Base-by-base conservation (phyloP, 1,140 invertebrate genomes). In the Apis florea region DNA sequence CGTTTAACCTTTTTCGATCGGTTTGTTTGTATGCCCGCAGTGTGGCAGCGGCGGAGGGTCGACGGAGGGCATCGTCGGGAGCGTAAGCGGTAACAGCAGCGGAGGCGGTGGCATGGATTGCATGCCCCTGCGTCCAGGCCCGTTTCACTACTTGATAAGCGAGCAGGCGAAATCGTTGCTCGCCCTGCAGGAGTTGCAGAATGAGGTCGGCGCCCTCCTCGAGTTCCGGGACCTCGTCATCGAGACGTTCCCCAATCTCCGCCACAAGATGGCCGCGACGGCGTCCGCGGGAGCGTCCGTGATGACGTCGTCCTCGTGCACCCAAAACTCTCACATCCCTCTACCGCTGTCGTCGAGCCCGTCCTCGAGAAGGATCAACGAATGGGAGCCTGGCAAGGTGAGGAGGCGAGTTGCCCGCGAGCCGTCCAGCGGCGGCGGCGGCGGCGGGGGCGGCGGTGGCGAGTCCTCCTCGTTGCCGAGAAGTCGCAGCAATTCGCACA, bases 161-260 rank as follows among this genome's bases (percentile, higher is more conserved):
- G 96, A 97, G 93, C 96, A 97, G 94, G 96, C 96, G 88, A 97
- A 97, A 93, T 97, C 96, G 61, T 93, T 97, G 91, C 95, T 97
- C 76, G 96, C 96, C 64, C 94, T 97, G 90, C 94, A 96, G 86
- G 97, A 98, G 94, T 94, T 98, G 91, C 97, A 98, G 95, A 96
- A 97, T 96, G 97, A 98, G 94, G 97, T 98, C 93, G 97, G 97
- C 68, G 97, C 97, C 82, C 93, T 98, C 80, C 95, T 98, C 92
- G 97, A 97, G 93, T 98, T 98, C 92, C 96, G 97, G 94, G 97
- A 97, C 94, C 95, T 97, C 95, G 97, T 98, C 94, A 97, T 98
- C 95, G 97, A 97, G 95, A 97, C 97, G 83, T 97, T 98, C 94
- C 97, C 97, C 85, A 97, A 97, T 94, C 95, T 98, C 90, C 95